Conservation (phyloP, 2,888 invertebrate genomes). For the Drosophila kuntzei region DNA sequence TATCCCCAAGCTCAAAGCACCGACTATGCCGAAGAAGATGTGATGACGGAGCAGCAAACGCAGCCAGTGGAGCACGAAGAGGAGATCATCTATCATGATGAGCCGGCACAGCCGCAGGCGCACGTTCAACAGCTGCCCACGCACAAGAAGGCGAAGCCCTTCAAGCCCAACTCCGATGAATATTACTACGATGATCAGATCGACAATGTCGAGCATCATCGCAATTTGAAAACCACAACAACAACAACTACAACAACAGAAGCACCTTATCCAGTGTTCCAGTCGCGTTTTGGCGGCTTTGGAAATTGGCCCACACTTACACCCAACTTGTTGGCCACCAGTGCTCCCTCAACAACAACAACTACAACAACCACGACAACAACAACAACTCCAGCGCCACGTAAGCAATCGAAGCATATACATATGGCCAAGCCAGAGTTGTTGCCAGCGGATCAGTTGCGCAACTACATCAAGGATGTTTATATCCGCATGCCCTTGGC, state of each 20-base stretch:
- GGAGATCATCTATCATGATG: constrained; percentile 38
- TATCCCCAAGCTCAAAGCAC: constrained; percentile 35
- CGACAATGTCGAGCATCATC: constrained; percentile 26
- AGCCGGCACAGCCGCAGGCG: constrained; percentile 64
- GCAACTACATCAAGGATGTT: constrained; percentile 85
- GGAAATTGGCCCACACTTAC: constrained; percentile 26
- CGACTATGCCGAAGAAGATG: constrained; percentile 72
- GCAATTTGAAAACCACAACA: constrained; percentile 15
- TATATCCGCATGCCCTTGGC: constrained; percentile 85
- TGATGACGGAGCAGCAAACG: constrained; percentile 48
- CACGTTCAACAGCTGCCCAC: constrained; percentile 63
- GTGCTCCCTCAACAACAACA: constrained; percentile 18
- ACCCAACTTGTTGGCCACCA: constrained; percentile 23
- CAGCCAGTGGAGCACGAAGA: constrained; percentile 22
- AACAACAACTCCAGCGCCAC: constrained; percentile 47
- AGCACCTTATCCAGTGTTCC: constrained; percentile 38
- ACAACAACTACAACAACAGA: constrained; percentile 29
- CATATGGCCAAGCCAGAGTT: constrained; percentile 76
- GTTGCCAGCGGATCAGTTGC: constrained; percentile 84
- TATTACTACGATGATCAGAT: constrained; percentile 77
- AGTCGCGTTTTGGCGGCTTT: constrained; percentile 51
- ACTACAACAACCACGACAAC: constrained; percentile 50
- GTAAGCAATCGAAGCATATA: constrained; percentile 83
- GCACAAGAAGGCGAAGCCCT: constrained; percentile 40
- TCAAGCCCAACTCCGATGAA: constrained; percentile 73